A percentile compares a stretch with the other conserved stretches of the same genome.
Conservation (phyloP, 2,113 vertebrate species). For the Bufo gargarizans region DNA sequence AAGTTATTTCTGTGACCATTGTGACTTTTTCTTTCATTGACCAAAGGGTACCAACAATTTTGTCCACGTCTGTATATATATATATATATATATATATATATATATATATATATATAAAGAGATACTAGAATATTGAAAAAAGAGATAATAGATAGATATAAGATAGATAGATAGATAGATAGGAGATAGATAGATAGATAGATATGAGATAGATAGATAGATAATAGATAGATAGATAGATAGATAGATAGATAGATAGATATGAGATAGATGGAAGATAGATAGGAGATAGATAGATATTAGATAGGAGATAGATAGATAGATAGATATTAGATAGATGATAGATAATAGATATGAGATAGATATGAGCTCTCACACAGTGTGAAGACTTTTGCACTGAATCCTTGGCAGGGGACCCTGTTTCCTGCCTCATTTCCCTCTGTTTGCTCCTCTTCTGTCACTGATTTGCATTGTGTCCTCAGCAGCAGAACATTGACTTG, state of each 20-base stretch:
- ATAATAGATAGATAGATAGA: neutral
- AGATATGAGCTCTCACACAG: too few species aligned
- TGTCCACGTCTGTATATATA: too few species aligned
- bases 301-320: neutral
- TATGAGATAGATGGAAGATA: neutral
- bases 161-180: neutral
- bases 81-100: too few species aligned
- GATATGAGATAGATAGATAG: neutral
- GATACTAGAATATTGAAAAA: too few species aligned
- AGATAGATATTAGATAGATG: neutral
- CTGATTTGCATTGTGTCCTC: slow-evolving; percentile 14
- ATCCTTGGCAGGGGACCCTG: too few species aligned
- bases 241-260: neutral
- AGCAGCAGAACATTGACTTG: neutral
- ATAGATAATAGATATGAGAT: too few species aligned
- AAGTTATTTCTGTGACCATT: too few species aligned
- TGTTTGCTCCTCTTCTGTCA: neutral
- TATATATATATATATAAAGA: too few species aligned
- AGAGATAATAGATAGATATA: neutral
- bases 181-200: neutral
- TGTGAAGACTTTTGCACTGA: too few species aligned
- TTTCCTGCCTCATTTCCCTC: neutral
- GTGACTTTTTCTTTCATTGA: too few species aligned
- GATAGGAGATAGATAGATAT: too few species aligned
- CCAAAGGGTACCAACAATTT: too few species aligned